phyloP scores from a whole-genome alignment of 2,797 vertebrate species.

The Botia kubotai region DNA sequence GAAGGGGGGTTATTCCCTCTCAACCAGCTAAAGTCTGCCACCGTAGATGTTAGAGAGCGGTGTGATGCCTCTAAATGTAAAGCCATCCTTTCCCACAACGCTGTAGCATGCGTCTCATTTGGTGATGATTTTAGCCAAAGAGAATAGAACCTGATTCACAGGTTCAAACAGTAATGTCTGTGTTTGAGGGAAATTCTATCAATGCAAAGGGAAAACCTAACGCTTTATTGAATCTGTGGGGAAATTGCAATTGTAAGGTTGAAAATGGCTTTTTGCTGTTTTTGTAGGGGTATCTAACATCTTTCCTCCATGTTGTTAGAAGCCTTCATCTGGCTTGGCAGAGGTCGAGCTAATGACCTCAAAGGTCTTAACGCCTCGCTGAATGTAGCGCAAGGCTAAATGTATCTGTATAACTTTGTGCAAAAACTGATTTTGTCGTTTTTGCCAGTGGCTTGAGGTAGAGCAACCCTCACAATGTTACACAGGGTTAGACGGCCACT shows the following conservation, averaged over 20 bases:
- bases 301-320: background rate
- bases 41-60: background rate
- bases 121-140: slow-evolving; percentile 50
- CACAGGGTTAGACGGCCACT: slow-evolving; percentile 53
- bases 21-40: slow-evolving; percentile 5
- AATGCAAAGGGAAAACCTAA: slow-evolving; percentile 67
- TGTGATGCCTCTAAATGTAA: background rate
- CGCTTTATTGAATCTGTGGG: slow-evolving; percentile 64
- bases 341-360: slow-evolving; percentile 12
- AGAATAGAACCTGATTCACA: slow-evolving; percentile 54
- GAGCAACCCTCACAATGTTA: slow-evolving; percentile 11
- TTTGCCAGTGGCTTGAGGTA: slow-evolving; percentile 52
- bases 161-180: slow-evolving; percentile 52
- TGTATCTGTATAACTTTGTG: slow-evolving; percentile 17
- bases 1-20: background rate
- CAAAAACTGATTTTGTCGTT: slow-evolving; percentile 48
- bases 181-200: slow-evolving; percentile 62
- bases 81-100: background rate
- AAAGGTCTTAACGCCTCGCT: slow-evolving; percentile 25
- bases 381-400: slow-evolving; percentile 23
- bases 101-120: slow-evolving; percentile 3
- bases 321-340: slow-evolving; percentile 28
- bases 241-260: slow-evolving; percentile 52
- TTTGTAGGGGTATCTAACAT: background rate
- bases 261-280: background rate